A percentile compares a stretch with the other conserved stretches of the same genome.
Evolutionary conservation across 92 coral and sea anemone species (phyloP).

Genomic region (Palythoa heliodiscus): DNA sequence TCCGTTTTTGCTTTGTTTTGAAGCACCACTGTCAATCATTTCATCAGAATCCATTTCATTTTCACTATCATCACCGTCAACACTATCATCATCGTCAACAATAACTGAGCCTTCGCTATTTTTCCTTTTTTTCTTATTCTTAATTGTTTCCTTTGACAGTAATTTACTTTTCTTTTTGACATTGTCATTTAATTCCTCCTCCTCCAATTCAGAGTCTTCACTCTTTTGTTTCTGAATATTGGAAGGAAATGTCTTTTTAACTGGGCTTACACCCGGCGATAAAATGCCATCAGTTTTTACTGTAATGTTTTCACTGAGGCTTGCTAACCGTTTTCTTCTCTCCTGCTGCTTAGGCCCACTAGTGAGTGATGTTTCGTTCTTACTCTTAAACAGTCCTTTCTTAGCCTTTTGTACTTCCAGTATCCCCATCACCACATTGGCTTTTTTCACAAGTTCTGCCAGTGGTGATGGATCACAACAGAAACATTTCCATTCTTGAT

Average conservation of each 20-base stretch:
- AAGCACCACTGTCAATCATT: neutral
- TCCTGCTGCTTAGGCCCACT: slow-evolving; percentile 84
- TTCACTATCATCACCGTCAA: slow-evolving; percentile 48
- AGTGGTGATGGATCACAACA: slow-evolving; percentile 77
- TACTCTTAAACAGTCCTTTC: slow-evolving; percentile 80
- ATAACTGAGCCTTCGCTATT: neutral
- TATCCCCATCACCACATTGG: slow-evolving; percentile 76
- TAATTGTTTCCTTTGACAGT: neutral
- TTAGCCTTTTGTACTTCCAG: slow-evolving; percentile 73
- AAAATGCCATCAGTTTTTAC: slow-evolving; percentile 63
- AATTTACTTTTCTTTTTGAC: neutral
- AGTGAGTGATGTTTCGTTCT: slow-evolving; percentile 75
- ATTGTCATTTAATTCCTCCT: neutral
- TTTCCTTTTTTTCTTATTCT: slow-evolving; percentile 2
- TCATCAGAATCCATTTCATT: slow-evolving; percentile 5
- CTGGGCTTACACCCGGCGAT: slow-evolving; percentile 66
- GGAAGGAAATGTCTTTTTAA: slow-evolving; percentile 56
- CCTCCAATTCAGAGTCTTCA: slow-evolving; percentile 1
- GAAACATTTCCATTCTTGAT: slow-evolving; percentile 87
- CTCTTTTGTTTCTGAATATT: slow-evolving; percentile 9
- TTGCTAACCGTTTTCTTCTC: slow-evolving; percentile 79
- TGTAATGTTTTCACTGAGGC: slow-evolving; percentile 65
- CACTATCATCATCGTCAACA: slow-evolving; percentile 44
- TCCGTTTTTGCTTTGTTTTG: neutral
- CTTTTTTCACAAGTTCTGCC: slow-evolving; percentile 55